A percentile compares a stretch with the other conserved stretches of the same genome.
These are phyloP conservation scores for Drosophila lacicola DNA, from an alignment of 2,888 invertebrate species.

Conservation along the genomic window DNA sequence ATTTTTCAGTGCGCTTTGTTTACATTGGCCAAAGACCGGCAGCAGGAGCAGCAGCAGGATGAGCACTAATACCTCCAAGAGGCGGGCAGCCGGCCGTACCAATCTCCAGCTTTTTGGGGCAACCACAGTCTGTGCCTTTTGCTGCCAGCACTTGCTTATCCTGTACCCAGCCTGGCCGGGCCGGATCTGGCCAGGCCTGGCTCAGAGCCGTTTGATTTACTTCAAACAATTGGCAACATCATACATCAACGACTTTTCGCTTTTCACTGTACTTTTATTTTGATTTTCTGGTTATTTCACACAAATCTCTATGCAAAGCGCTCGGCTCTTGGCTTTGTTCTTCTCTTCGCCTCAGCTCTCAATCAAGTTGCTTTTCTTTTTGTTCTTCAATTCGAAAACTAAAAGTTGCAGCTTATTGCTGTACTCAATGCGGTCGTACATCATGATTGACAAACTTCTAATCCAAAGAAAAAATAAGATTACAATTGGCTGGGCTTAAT, in stretches of 20 bases:
- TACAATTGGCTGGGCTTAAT: background rate
- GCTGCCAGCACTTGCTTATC: constrained; percentile 56
- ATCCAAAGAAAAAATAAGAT: background rate
- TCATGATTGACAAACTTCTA: constrained; percentile 10
- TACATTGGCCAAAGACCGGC: constrained; percentile 47
- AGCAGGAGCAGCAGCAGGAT: constrained; percentile 23
- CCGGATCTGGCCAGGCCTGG: background rate
- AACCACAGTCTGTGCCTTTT: constrained; percentile 60
- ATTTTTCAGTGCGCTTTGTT: constrained; percentile 76
- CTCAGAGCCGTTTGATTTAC: constrained; percentile 70
- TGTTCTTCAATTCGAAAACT: constrained; percentile 20
- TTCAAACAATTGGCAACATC: constrained; percentile 81
- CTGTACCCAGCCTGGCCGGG: constrained; percentile 7
- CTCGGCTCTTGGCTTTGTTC: constrained; percentile 28
- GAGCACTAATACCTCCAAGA: constrained; percentile 35
- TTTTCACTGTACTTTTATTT: constrained; percentile 23
- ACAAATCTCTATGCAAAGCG: constrained; percentile 68
- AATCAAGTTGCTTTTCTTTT: constrained; percentile 33
- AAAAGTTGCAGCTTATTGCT: constrained; percentile 26
- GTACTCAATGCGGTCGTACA: constrained; percentile 2
- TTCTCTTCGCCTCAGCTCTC: constrained; percentile 21
- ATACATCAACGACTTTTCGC: constrained; percentile 75
- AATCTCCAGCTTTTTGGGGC: constrained; percentile 51
- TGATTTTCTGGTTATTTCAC: constrained; percentile 34
- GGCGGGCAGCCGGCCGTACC: constrained; percentile 35